These are phyloP conservation scores for Physella acuta DNA, from an alignment of 1,140 invertebrate species.

Conservation along the genomic window DNA sequence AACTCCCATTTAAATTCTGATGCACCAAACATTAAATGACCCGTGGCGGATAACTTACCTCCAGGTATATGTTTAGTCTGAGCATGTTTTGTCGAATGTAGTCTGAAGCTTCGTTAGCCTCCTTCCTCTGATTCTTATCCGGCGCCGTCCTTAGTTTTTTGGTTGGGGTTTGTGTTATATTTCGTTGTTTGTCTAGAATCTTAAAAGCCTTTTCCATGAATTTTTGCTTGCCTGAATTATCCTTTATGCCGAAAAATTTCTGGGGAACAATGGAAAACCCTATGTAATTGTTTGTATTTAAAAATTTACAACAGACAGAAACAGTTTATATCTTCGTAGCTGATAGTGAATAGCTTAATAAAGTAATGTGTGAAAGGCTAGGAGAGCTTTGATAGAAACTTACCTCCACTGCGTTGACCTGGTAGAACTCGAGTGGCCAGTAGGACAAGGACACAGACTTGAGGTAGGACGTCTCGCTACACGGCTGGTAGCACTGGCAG, in stretches of 20 bases:
- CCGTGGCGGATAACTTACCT: no score
- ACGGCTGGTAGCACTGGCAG: slow-evolving; percentile 52
- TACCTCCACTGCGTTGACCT: slow-evolving; percentile 41
- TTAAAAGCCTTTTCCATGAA: slow-evolving; percentile 35
- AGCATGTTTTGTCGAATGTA: slow-evolving; percentile 52
- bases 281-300: no score
- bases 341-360: no score
- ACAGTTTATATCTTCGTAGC: no score
- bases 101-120: slow-evolving; percentile 41
- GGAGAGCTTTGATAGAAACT: no score
- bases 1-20: no score
- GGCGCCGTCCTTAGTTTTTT: no score
- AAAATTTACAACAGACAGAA: no score
- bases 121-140: slow-evolving; percentile 34
- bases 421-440: slow-evolving; percentile 55
- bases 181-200: slow-evolving; percentile 31
- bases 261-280: background rate
- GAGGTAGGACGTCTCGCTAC: slow-evolving; percentile 50
- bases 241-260: slow-evolving; percentile 2
- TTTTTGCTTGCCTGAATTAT: background rate
- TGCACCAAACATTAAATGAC: no score
- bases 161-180: no score
- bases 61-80: slow-evolving; percentile 51
- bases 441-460: slow-evolving; percentile 53
- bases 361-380: no score